phyloP scores from a whole-genome alignment of 2,113 vertebrate species.

The Rhinogobius similis region DNA sequence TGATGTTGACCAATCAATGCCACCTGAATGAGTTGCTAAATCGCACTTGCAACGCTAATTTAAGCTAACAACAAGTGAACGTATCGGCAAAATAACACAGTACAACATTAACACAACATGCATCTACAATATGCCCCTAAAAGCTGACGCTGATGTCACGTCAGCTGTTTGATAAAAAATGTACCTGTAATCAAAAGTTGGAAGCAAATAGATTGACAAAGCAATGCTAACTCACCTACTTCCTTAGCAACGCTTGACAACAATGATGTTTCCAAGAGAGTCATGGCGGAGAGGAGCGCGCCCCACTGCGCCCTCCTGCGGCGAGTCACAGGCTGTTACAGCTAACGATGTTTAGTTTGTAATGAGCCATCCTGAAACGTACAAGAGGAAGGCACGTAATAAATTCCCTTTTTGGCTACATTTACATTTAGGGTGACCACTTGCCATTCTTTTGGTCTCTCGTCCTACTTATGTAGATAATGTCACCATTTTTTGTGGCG shows the following conservation, averaged over 20 bases:
- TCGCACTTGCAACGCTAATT: conserved; percentile 31
- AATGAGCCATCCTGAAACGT: background rate
- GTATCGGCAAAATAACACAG: background rate
- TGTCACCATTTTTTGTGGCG: too few relatives aligned
- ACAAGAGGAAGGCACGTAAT: too few relatives aligned
- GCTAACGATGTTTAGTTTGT: background rate
- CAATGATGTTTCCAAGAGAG: conserved; percentile 55
- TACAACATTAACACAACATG: background rate
- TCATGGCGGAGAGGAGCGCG: conserved; percentile 15
- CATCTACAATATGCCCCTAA: background rate
- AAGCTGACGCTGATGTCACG: background rate
- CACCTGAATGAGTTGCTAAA: background rate
- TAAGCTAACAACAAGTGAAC: background rate
- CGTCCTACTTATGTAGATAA: too few relatives aligned
- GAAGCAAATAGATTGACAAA: background rate
- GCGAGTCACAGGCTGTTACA: background rate
- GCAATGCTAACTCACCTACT: conserved; percentile 33
- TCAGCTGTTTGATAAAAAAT: background rate
- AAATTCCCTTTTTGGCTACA: too few relatives aligned
- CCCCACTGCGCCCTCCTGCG: conserved; percentile 23
- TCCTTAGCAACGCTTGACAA: conserved; percentile 77
- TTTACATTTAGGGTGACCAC: too few relatives aligned
- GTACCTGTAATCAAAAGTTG: conserved; percentile 29
- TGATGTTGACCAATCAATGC: background rate
- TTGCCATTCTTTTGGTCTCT: too few relatives aligned